These are phyloP conservation scores for Poecilia picta DNA, from an alignment of 2,797 vertebrate genomes.

Conservation along the genomic window DNA sequence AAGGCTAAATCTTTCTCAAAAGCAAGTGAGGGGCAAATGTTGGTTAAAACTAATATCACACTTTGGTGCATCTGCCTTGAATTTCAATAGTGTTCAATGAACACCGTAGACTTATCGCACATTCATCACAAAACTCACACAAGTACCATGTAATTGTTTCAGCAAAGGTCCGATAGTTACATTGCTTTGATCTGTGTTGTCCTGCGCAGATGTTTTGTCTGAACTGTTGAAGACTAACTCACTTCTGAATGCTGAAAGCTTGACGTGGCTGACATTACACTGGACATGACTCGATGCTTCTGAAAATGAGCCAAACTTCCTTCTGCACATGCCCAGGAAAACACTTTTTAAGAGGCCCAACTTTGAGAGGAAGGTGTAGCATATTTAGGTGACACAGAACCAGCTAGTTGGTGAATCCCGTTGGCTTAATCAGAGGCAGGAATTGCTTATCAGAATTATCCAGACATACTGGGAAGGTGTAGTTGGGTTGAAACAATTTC, in stretches of 20 bases:
- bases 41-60: not conserved
- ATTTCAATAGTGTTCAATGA: not conserved
- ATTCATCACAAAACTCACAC: not conserved
- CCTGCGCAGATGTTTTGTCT: not conserved
- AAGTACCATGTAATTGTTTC: not conserved
- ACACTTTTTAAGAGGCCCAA: not conserved
- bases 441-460: not conserved
- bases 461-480: not conserved
- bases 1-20: not conserved
- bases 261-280: not conserved
- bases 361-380: not conserved
- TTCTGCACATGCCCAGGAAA: not conserved
- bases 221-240: not conserved
- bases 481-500: no score
- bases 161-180: not conserved
- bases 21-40: not conserved
- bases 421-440: not conserved
- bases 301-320: not conserved
- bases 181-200: not conserved
- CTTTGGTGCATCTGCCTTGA: not conserved
- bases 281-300: not conserved
- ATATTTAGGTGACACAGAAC: not conserved
- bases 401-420: not conserved
- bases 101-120: not conserved
- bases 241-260: not conserved